Base-by-base conservation (phyloP, 2,797 vertebrate genomes). In the Remorina albescens region DNA sequence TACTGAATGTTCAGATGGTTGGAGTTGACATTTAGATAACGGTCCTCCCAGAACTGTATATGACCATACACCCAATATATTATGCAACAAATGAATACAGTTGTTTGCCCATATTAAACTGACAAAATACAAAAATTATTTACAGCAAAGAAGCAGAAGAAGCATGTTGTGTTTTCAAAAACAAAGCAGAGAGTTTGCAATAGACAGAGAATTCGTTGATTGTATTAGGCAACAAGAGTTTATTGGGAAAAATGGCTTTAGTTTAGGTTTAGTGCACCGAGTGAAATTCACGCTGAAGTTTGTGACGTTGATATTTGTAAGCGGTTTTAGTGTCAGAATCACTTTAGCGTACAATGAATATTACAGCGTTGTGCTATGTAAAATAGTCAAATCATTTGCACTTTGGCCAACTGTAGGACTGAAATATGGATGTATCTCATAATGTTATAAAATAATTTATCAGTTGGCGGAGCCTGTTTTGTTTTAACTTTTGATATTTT, bases 11-110 rank as follows among this genome's bases (percentile, higher is more conserved):
- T 72, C 10, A 67, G 39, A 50, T 15, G 0, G 47, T 57, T 36
- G 53, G 0, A 7, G 61, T 25, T 86, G 78, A 86, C 86, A 78
- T 83, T 88, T 83, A 66, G 51, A 65, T 76, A 74, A 80, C 50
- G 71, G n/a, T 56, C 66, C 73, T 55, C 72, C 34, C 39, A 53
- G 67, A 78, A 50, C 28, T 66, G 21, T 25, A 68, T 49, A 32
- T 50, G 32, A 44, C 18, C 36, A 61, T 70, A 68, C 47, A 83
- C 71, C 71, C 70, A 56, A 76, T 83, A 74, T 84, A 86, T 59
- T 73, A 61, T 80, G 57, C 49, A 79, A 62, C 54, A 82, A 81
- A 78, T 63, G 53, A 74, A 57, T 59, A 47, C 73, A 74, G 54
- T 36, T 65, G 42, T 79, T 85, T 71, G 54, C 46, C 30, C 49